Base-by-base conservation (phyloP, 2,113 vertebrate genomes). In the Tachycineta bicolor region DNA sequence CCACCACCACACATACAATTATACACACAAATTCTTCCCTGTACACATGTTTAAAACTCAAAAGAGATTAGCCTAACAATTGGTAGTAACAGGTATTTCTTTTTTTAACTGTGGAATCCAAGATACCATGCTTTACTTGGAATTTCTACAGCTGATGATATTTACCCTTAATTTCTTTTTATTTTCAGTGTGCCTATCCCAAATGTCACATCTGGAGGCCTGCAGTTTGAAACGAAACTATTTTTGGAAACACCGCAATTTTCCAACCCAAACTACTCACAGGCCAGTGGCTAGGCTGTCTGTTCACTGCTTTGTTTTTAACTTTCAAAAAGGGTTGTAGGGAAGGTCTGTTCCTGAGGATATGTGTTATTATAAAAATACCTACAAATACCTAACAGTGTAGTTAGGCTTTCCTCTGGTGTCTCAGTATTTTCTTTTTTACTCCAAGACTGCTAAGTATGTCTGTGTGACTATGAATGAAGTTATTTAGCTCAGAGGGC, bases 201-300 rank as follows among this genome's bases (percentile, higher is more conserved):
- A 96, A 97, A 96, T 95, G 83, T 94, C 96, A 97, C 97, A 97
- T 98, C 97, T 98, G 97, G 98, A 96, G 88, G 81, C 97, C 95
- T 88, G 9, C 79, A 97, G 94, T 96, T 98, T 96, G 87, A 97
- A 97, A 96, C 53, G 18, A 84, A 96, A 96, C 93, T 98, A 96
- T 97, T 97, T 97, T 96, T 97, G 96, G 97, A 97, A 96, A 96
- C 92, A 95, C 85, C 94, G 58, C 83, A 97, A 90, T 96, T 98
- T 98, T 97, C 98, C 97, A 97, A 95, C 55, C 93, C 90, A 94
- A 94, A 90, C 93, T 96, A 89, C 89, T 94, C 78, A 91, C 82
- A 97, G 89, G 77, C 91, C 87, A 97, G 93, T 89, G 88, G 87
- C 94, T 93, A 94, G 70, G 93, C 78, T 94, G 92, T 94, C 91